phyloP scores from a whole-genome alignment of 2,113 vertebrate genomes.

The Petrocephalus microphthalmus region DNA sequence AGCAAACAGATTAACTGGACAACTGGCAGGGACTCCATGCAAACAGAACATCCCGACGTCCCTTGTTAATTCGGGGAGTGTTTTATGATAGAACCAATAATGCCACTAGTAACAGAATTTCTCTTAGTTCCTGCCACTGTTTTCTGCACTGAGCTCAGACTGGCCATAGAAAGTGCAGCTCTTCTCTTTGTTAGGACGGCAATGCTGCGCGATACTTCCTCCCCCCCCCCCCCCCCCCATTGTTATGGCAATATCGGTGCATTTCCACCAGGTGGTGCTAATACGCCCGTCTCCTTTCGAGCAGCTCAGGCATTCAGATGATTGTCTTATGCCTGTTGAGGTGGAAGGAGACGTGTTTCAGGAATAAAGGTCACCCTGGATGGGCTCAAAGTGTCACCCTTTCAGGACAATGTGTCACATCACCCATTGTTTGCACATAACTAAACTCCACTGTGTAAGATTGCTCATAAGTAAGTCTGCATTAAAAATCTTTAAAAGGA shows the following conservation, averaged over 20 bases:
- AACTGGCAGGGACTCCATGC: not conserved
- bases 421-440: not conserved
- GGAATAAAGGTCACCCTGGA: not conserved
- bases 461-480: not conserved
- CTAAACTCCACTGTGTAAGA: not conserved
- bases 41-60: not conserved
- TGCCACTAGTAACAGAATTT: not conserved
- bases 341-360: not conserved
- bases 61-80: not conserved
- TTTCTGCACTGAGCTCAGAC: not conserved
- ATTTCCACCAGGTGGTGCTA: constrained; percentile 8
- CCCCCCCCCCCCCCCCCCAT: too few species aligned
- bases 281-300: not conserved
- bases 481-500: not conserved
- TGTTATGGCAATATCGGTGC: not conserved
- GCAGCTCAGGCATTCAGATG: not conserved
- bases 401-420: not conserved
- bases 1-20: not conserved
- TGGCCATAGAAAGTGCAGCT: not conserved
- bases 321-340: not conserved
- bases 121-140: not conserved
- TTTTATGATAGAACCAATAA: not conserved
- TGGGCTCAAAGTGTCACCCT: not conserved
- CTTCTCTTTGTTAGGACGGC: not conserved
- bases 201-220: not conserved